phyloP scores from a whole-genome alignment of 2,888 invertebrate species.

The Harpalus rufipes region DNA sequence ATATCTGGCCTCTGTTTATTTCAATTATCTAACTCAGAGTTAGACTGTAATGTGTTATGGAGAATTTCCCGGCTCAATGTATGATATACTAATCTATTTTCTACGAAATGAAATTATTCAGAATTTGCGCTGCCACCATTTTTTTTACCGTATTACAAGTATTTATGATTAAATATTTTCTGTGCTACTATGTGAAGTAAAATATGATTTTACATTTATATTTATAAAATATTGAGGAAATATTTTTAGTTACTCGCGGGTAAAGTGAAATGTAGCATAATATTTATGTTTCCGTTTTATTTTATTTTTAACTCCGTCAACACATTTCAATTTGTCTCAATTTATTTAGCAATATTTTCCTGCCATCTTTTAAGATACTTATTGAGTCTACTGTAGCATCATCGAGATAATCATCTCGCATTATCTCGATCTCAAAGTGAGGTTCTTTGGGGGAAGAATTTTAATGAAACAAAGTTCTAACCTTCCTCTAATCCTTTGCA shows the following conservation, averaged over 20 bases:
- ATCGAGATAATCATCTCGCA: neutral
- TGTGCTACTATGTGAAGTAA: too few species aligned
- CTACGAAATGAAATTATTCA: too few species aligned
- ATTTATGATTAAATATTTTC: too few species aligned
- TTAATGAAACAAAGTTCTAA: constrained; percentile 19
- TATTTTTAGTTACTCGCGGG: neutral
- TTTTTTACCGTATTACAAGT: neutral
- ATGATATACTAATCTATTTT: too few species aligned
- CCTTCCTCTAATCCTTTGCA: constrained; percentile 11
- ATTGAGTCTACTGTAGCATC: neutral
- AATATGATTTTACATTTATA: too few species aligned
- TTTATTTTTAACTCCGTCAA: neutral
- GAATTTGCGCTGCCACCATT: neutral
- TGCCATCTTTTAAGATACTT: neutral
- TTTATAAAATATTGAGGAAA: neutral
- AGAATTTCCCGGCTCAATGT: too few species aligned
- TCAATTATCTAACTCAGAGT: too few species aligned
- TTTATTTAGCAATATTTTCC: neutral
- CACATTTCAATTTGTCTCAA: neutral
- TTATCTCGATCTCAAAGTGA: neutral
- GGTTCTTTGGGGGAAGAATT: neutral
- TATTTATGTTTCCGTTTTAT: constrained; percentile 6
- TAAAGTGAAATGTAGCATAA: neutral
- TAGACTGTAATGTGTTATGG: too few species aligned
- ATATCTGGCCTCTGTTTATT: too few species aligned